Conservation (phyloP, 2,888 invertebrate species). For the Autographa gamma region DNA sequence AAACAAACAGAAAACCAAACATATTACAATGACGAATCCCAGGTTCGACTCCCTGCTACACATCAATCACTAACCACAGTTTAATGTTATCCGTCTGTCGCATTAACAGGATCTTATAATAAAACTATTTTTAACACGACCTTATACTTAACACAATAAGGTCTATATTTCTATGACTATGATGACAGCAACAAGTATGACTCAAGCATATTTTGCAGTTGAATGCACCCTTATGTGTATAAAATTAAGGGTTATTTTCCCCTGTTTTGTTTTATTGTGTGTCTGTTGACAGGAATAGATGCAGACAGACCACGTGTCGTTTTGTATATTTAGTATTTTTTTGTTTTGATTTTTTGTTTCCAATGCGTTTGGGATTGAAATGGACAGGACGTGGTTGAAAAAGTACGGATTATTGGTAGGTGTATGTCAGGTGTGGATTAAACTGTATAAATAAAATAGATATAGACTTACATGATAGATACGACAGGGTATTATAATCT, state of each 20-base stretch:
- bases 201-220: slow-evolving; percentile 19
- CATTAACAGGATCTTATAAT: slow-evolving; percentile 61
- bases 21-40: slow-evolving; percentile 51
- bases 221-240: not conserved
- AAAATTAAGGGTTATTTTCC: slow-evolving; percentile 35
- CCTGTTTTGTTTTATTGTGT: not conserved
- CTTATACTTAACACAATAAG: slow-evolving; percentile 23
- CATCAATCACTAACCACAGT: slow-evolving; percentile 58
- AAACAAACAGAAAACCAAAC: slow-evolving; percentile 13
- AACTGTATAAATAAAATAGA: not conserved
- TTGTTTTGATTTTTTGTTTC: slow-evolving; percentile 21
- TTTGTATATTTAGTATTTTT: slow-evolving; percentile 53
- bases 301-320: slow-evolving; percentile 50
- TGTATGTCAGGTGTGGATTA: not conserved
- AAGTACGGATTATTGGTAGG: not conserved
- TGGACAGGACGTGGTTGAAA: not conserved
- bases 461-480: not conserved
- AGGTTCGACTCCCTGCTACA: slow-evolving; percentile 48
- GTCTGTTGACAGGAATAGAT: slow-evolving; percentile 49
- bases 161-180: slow-evolving; percentile 23
- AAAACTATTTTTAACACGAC: slow-evolving; percentile 43
- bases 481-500: not conserved
- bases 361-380: not conserved
- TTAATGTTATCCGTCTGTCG: slow-evolving; percentile 61
- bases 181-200: slow-evolving; percentile 27